A percentile compares a stretch with the other conserved stretches of the same genome.
Conservation (phyloP, 2,888 invertebrate genomes). For the Matsumyia berberina region DNA sequence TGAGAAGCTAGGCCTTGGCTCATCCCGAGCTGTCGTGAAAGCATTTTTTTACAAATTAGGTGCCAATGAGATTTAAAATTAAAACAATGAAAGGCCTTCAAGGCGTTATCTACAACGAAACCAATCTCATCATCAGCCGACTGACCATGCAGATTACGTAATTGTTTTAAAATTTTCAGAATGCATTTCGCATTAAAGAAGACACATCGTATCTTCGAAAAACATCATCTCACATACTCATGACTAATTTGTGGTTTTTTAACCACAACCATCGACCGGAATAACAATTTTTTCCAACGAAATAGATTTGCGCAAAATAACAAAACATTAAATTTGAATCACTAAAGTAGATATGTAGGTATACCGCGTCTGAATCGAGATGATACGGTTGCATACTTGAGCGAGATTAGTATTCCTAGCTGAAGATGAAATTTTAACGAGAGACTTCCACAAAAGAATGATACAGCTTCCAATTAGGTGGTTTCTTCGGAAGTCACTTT, state of each 20-base stretch:
- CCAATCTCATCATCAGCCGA: too few relatives aligned
- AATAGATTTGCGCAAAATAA: not conserved
- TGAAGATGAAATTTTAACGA: not conserved
- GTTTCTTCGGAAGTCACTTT: not conserved
- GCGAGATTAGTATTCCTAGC: constrained; percentile 19
- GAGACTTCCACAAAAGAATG: not conserved
- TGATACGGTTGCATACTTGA: not conserved
- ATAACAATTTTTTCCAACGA: constrained; percentile 21
- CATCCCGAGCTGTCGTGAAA: too few relatives aligned
- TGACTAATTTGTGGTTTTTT: not conserved
- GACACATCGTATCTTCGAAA: not conserved
- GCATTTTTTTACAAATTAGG: too few relatives aligned
- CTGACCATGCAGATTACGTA: constrained; percentile 7
- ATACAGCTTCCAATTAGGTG: constrained; percentile 14
- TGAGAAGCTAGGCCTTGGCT: too few relatives aligned
- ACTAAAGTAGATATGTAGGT: not conserved
- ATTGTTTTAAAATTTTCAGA: not conserved
- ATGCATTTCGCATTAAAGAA: constrained; percentile 7
- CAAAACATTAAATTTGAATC: constrained; percentile 1
- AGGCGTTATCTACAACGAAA: too few relatives aligned
- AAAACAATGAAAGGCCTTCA: too few relatives aligned
- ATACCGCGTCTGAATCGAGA: not conserved
- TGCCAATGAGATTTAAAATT: too few relatives aligned
- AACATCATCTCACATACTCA: not conserved
- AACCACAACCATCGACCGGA: constrained; percentile 15